These are phyloP conservation scores for Lordiphosa stackelbergi DNA, from an alignment of 1,140 invertebrate genomes.

Conservation along the genomic window DNA sequence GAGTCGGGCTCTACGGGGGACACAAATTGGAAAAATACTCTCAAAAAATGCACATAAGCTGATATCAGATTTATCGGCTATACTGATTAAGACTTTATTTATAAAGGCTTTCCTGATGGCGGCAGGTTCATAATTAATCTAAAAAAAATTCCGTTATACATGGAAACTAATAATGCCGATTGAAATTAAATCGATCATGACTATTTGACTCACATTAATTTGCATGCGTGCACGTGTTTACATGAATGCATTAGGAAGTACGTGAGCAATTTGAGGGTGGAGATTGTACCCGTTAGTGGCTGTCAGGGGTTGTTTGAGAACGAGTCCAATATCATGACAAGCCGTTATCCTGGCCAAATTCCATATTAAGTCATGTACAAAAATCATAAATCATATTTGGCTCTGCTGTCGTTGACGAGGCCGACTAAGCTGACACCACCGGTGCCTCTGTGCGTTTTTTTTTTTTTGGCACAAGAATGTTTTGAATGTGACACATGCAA, in stretches of 20 bases:
- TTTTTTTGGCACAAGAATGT: not conserved
- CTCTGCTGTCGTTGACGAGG: constrained; percentile 5
- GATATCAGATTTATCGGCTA: too few species aligned
- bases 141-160: too few species aligned
- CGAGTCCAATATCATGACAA: constrained; percentile 6
- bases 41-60: too few species aligned
- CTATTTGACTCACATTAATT: not conserved
- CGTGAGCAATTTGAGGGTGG: not conserved
- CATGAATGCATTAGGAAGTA: not conserved
- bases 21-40: too few species aligned
- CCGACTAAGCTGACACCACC: constrained; percentile 5
- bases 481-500: not conserved
- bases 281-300: not conserved
- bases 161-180: too few species aligned
- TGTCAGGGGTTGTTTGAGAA: too few species aligned
- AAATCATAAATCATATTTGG: constrained; percentile 17
- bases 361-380: constrained; percentile 21
- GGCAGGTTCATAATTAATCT: too few species aligned
- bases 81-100: too few species aligned
- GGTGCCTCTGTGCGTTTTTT: not conserved
- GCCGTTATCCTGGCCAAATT: constrained; percentile 6
- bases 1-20: too few species aligned
- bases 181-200: not conserved
- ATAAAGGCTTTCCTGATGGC: too few species aligned
- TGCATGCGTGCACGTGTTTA: too few species aligned